phyloP scores from a whole-genome alignment of 2,113 vertebrate genomes.

The Benthochromis sp. region DNA sequence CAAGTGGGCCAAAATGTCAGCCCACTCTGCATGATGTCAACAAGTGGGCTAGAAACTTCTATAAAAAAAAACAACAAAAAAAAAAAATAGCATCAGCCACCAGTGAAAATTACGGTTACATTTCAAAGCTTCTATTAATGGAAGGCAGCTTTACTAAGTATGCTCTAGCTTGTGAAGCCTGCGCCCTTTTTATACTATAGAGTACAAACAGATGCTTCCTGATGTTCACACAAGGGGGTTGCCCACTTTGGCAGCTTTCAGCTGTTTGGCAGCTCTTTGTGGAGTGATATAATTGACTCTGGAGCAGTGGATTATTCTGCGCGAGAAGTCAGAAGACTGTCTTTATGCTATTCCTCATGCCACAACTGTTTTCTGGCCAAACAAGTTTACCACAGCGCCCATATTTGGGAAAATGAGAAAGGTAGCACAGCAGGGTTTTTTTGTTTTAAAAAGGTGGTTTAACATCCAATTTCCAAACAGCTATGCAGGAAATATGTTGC shows the following conservation, averaged over 20 bases:
- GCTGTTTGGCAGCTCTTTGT: slow-evolving; percentile 21
- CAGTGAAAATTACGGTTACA: neutral
- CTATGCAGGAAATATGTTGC: neutral
- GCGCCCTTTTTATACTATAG: slow-evolving; percentile 12
- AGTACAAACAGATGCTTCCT: slow-evolving; percentile 30
- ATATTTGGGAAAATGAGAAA: neutral
- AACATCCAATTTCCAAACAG: neutral
- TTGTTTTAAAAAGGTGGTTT: neutral
- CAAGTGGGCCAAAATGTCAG: slow-evolving; percentile 3
- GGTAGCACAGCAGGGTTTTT: neutral
- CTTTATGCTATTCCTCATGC: neutral
- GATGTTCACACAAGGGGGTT: slow-evolving; percentile 32
- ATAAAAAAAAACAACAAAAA: neutral
- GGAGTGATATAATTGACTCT: slow-evolving; percentile 31
- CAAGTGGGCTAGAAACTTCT: neutral
- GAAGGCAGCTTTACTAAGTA: neutral
- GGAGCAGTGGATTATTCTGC: slow-evolving; percentile 4
- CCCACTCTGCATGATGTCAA: neutral
- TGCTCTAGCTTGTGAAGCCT: neutral
- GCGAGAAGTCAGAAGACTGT: neutral
- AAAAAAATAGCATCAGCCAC: neutral
- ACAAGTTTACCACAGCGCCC: neutral
- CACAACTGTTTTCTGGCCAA: neutral
- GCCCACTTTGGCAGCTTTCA: slow-evolving; percentile 31
- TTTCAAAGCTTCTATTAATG: slow-evolving; percentile 6